Percentiles rank a stretch among this genome's conserved stretches.
Conservation (phyloP, 23 tunicate genomes). For the Pegea sp. region DNA sequence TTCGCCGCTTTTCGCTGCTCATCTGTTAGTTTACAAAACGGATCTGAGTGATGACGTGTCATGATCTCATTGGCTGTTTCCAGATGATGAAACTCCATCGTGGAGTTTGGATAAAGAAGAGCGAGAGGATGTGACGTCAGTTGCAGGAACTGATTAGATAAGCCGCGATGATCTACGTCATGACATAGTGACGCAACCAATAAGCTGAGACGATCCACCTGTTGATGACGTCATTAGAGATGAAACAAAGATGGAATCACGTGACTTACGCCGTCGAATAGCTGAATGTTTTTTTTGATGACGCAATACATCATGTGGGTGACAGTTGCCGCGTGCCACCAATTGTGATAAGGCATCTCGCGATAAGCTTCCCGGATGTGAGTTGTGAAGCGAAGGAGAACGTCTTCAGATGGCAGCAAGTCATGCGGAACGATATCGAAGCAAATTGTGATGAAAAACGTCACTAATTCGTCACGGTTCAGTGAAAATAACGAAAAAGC, state of each 20-base stretch:
- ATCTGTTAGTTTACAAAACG: constrained; percentile 5
- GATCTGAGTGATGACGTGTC: constrained; percentile 10
- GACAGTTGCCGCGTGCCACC: constrained; percentile 73
- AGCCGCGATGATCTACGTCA: constrained; percentile 57
- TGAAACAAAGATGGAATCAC: too few relatives aligned
- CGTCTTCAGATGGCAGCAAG: constrained; percentile 6
- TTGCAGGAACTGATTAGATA: constrained; percentile 42
- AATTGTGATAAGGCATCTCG: constrained; percentile 53
- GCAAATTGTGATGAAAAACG: too few relatives aligned
- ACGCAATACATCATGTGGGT: constrained; percentile 67
- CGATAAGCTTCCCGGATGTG: constrained; percentile 40
- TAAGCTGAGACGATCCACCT: constrained; percentile 22
- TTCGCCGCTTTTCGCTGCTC: constrained; percentile 11
- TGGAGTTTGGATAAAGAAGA: constrained; percentile 38
- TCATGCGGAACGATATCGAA: too few relatives aligned
- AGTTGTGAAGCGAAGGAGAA: constrained; percentile 18
- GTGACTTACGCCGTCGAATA: constrained; percentile 8
- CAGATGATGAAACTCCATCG: constrained; percentile 63
- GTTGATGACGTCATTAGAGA: too few relatives aligned
- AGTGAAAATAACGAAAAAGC: too few relatives aligned
- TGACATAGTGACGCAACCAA: constrained; percentile 44
- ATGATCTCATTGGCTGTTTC: constrained; percentile 17
- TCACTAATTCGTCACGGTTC: too few relatives aligned
- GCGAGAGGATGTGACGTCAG: constrained; percentile 26
- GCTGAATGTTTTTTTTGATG: constrained; percentile 11